A percentile compares a stretch with the other conserved stretches of the same genome.
Conservation (phyloP, 2,888 invertebrate genomes). For the Tineola bisselliella region DNA sequence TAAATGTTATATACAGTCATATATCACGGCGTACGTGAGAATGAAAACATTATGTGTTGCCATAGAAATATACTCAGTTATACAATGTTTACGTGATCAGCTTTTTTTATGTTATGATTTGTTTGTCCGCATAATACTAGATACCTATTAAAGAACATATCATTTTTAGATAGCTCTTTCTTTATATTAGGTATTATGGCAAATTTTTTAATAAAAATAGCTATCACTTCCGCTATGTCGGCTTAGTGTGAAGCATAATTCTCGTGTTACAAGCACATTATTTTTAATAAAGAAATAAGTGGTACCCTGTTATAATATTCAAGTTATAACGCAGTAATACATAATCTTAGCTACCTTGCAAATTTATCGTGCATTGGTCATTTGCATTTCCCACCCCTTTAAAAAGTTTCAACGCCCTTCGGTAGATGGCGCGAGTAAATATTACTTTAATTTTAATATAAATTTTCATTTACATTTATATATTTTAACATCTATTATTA, state of each 20-base stretch:
- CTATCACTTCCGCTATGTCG: too few relatives aligned
- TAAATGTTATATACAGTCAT: constrained; percentile 46
- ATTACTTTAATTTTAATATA: neutral
- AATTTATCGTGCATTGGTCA: neutral
- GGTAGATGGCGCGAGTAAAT: neutral
- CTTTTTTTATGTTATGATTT: constrained; percentile 15
- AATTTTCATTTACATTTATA: neutral
- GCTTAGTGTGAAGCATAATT: too few relatives aligned
- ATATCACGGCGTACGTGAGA: constrained; percentile 59
- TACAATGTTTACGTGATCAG: constrained; percentile 5
- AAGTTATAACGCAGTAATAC: too few relatives aligned
- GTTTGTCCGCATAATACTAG: constrained; percentile 17
- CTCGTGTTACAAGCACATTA: too few relatives aligned
- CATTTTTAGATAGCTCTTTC: neutral
- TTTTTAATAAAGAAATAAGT: too few relatives aligned
- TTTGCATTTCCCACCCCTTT: neutral
- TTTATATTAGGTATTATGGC: too few relatives aligned
- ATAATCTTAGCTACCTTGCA: too few relatives aligned
- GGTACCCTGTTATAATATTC: too few relatives aligned
- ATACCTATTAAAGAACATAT: constrained; percentile 14
- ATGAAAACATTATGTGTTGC: constrained; percentile 50
- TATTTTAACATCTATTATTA: too few relatives aligned
- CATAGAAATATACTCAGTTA: neutral
- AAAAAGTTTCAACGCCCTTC: neutral
- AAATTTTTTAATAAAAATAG: too few relatives aligned